phyloP scores from a whole-genome alignment of 2,113 vertebrate species.

The Pelecanoides urinatrix region DNA sequence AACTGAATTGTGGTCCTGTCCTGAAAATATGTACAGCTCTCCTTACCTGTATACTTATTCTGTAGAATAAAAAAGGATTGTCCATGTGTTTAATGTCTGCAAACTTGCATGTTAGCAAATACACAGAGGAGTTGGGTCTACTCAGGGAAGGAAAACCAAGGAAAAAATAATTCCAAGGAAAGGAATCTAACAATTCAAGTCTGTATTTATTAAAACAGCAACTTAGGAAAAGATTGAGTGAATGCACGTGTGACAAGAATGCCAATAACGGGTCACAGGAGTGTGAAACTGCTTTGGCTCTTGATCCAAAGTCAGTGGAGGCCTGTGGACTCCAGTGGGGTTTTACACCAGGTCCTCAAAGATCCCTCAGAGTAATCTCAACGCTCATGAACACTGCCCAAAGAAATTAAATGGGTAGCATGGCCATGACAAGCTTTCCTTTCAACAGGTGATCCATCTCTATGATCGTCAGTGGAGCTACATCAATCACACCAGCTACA shows the following conservation, averaged over 20 bases:
- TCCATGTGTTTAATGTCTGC: neutral
- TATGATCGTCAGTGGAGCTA: neutral
- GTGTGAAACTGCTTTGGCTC: neutral
- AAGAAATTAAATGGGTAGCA: neutral
- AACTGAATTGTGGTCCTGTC: neutral
- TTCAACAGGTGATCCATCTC: neutral
- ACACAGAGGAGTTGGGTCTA: accelerated
- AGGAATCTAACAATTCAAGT: neutral
- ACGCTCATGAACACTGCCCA: neutral
- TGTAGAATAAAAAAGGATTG: neutral
- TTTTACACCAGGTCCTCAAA: neutral
- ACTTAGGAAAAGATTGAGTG: neutral
- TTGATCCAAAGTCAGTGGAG: neutral
- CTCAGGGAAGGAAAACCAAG: neutral
- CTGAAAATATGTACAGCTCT: neutral
- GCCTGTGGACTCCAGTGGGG: neutral
- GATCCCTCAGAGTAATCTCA: neutral
- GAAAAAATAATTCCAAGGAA: neutral
- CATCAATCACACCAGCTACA: neutral
- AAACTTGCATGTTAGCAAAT: neutral
- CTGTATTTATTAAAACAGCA: neutral
- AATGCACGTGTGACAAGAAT: neutral
- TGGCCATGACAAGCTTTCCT: neutral
- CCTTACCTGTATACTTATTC: neutral
- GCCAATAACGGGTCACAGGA: neutral